phyloP scores from a whole-genome alignment of 2,113 vertebrate genomes.

The Nesogale talazaci region DNA sequence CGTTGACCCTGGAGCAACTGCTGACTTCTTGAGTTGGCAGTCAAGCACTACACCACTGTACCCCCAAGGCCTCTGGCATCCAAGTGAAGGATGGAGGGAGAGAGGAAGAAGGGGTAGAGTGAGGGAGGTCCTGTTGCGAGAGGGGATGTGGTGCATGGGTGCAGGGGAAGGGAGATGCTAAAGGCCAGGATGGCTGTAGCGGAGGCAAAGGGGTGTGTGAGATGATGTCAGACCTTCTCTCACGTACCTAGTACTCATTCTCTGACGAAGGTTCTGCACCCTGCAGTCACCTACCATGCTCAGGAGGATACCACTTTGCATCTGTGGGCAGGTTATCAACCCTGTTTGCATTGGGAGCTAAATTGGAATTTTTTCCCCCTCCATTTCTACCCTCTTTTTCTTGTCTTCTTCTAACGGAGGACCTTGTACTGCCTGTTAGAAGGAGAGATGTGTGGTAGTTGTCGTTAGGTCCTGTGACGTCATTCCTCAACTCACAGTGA shows the following conservation, averaged over 20 bases:
- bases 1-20: not conserved
- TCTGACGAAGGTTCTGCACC: not conserved
- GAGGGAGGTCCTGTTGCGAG: not conserved
- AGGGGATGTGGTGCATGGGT: not conserved
- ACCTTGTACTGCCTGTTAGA: not conserved
- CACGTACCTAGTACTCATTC: not conserved
- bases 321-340: not conserved
- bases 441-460: not conserved
- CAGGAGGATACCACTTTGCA: not conserved
- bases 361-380: not conserved
- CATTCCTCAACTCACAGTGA: too few species aligned
- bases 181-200: not conserved
- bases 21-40: not conserved
- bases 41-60: not conserved
- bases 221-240: not conserved
- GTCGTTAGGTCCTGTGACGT: too few species aligned
- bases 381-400: not conserved
- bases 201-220: not conserved
- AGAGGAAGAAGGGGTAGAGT: not conserved
- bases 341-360: not conserved
- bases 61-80: not conserved
- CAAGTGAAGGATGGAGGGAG: not conserved
- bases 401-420: too few species aligned
- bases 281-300: not conserved
- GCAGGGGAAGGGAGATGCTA: not conserved